These are phyloP conservation scores for Cynocephalus volans DNA, from an alignment of 2,113 vertebrate species.

Conservation along the genomic window DNA sequence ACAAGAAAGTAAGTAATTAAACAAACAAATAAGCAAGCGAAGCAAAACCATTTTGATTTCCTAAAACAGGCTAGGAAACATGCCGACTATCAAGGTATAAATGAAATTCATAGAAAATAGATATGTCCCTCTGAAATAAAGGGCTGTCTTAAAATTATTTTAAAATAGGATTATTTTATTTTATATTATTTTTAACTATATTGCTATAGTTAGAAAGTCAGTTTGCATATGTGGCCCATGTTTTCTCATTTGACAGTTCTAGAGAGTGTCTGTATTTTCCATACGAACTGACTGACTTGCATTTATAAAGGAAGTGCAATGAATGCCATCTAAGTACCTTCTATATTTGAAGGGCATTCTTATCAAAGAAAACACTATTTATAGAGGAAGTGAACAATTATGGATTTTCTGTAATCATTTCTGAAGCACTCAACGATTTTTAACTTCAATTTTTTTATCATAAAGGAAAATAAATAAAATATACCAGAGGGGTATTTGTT, in stretches of 20 bases:
- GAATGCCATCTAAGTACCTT: not conserved
- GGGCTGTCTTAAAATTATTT: not conserved
- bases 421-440: not conserved
- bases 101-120: not conserved
- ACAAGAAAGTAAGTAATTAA: not conserved
- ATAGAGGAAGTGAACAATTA: not conserved
- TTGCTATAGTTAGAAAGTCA: not conserved
- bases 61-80: not conserved
- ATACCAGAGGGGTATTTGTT: not conserved
- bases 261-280: not conserved
- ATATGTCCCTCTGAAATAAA: not conserved
- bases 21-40: not conserved
- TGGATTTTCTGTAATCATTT: not conserved
- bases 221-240: too few relatives aligned
- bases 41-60: not conserved
- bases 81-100: not conserved
- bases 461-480: slow-evolving; percentile 17
- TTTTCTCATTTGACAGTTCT: not conserved
- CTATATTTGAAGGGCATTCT: not conserved
- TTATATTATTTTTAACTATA: not conserved
- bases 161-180: not conserved
- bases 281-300: not conserved
- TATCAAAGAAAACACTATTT: not conserved
- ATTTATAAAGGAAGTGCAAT: not conserved
- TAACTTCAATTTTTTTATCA: not conserved